Conservation (phyloP, 2,797 vertebrate genomes). For the Hyperoplus lanceolatus region DNA sequence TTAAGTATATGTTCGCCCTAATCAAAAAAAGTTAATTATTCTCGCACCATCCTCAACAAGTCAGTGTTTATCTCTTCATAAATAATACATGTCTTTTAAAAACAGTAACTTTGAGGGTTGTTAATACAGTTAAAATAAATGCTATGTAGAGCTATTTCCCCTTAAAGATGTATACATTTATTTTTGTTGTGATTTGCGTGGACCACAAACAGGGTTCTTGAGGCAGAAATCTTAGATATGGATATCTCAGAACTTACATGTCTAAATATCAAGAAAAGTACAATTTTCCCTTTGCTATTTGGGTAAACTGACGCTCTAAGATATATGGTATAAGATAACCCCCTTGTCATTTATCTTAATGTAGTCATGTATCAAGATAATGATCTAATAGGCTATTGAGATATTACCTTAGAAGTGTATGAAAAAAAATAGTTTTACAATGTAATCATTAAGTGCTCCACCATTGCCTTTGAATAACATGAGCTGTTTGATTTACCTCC, state of each 20-base stretch:
- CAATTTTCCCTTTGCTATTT: not conserved
- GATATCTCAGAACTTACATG: not conserved
- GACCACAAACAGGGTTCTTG: not conserved
- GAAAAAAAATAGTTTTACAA: not conserved
- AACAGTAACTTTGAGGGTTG: not conserved
- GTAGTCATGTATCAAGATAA: not conserved
- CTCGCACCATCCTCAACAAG: not conserved
- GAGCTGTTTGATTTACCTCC: not conserved
- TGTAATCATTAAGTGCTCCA: not conserved
- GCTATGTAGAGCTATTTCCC: not conserved
- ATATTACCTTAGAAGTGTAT: not conserved
- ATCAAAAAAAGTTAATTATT: not conserved
- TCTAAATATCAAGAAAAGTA: not conserved
- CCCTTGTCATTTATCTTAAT: not conserved
- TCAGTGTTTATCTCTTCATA: not conserved
- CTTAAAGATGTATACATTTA: not conserved
- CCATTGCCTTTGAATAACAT: not conserved
- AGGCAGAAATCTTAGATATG: not conserved
- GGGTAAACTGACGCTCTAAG: not conserved
- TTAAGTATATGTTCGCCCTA: not conserved
- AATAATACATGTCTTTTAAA: not conserved
- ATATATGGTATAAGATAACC: not conserved
- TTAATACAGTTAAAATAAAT: not conserved
- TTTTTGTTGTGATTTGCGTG: not conserved
- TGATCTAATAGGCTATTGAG: not conserved